Percentiles rank a stretch among this genome's conserved stretches.
Conservation (phyloP, 2,888 invertebrate genomes). For the Melinopterus prodromus region DNA sequence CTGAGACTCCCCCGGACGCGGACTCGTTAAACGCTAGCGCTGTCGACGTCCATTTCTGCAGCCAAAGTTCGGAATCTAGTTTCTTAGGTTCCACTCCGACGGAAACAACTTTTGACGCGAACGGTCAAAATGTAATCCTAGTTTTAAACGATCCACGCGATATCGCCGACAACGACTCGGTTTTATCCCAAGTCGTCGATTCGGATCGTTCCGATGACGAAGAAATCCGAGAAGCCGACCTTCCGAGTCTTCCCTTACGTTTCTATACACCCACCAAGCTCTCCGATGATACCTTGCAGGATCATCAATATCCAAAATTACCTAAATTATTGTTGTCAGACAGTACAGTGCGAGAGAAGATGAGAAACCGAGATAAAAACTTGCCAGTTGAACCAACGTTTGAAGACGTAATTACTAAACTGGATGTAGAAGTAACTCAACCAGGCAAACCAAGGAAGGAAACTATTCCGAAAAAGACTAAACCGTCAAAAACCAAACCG, state of each 20-base stretch:
- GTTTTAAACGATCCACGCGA: slow-evolving; percentile 53
- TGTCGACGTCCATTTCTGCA: slow-evolving; percentile 48
- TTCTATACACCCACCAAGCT: slow-evolving; percentile 33
- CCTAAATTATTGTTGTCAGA: too few relatives aligned
- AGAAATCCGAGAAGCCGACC: slow-evolving; percentile 49
- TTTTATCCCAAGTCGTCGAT: slow-evolving; percentile 62
- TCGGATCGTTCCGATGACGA: slow-evolving; percentile 43
- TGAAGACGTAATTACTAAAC: neutral
- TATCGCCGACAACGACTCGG: slow-evolving; percentile 75
- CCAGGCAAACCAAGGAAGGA: neutral
- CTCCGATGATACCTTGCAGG: slow-evolving; percentile 32
- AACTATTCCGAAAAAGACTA: neutral
- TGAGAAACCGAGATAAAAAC: neutral
- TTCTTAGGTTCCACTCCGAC: slow-evolving; percentile 47
- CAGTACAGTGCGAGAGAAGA: too few relatives aligned
- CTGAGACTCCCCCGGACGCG: slow-evolving; percentile 64
- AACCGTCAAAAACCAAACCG: neutral
- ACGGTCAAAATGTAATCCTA: slow-evolving; percentile 49
- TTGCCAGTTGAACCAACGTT: neutral
- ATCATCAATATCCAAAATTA: neutral
- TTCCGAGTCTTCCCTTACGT: slow-evolving; percentile 50
- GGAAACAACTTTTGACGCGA: slow-evolving; percentile 62
- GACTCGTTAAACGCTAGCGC: slow-evolving; percentile 65
- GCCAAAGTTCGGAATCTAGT: slow-evolving; percentile 27
- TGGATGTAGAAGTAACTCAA: neutral